These are phyloP conservation scores for Dascillus cervinus DNA, from an alignment of 2,888 invertebrate genomes.

Conservation along the genomic window DNA sequence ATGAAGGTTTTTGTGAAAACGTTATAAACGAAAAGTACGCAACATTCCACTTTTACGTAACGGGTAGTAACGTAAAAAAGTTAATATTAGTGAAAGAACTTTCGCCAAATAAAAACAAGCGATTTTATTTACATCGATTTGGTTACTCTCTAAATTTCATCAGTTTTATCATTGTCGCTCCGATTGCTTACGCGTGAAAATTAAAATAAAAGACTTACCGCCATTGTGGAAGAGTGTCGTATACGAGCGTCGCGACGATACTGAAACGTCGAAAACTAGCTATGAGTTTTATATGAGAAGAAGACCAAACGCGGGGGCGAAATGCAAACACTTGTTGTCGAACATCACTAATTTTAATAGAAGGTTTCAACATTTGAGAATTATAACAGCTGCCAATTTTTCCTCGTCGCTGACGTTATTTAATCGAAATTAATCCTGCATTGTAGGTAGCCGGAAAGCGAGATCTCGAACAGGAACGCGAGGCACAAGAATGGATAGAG, in stretches of 20 bases:
- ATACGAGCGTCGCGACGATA: constrained; percentile 46
- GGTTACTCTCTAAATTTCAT: too few species aligned
- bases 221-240: constrained; percentile 30
- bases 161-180: too few species aligned
- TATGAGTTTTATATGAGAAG: constrained; percentile 11
- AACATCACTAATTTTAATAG: neutral
- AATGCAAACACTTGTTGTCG: constrained; percentile 11
- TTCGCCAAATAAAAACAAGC: too few species aligned
- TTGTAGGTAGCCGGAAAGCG: constrained; percentile 74
- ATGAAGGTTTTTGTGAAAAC: too few species aligned
- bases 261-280: constrained; percentile 37
- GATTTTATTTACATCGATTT: too few species aligned
- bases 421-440: neutral
- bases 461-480: constrained; percentile 68
- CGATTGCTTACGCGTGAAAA: too few species aligned
- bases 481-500: constrained; percentile 84
- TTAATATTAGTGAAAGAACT: too few species aligned
- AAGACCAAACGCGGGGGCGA: constrained; percentile 12
- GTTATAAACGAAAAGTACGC: too few species aligned
- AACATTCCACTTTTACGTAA: too few species aligned
- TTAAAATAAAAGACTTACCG: constrained; percentile 38
- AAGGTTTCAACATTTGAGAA: neutral
- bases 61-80: too few species aligned
- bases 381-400: too few species aligned
- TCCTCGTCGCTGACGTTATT: too few species aligned